phyloP scores from a whole-genome alignment of 1,140 invertebrate species.

The Drosophila nigrodunni region DNA sequence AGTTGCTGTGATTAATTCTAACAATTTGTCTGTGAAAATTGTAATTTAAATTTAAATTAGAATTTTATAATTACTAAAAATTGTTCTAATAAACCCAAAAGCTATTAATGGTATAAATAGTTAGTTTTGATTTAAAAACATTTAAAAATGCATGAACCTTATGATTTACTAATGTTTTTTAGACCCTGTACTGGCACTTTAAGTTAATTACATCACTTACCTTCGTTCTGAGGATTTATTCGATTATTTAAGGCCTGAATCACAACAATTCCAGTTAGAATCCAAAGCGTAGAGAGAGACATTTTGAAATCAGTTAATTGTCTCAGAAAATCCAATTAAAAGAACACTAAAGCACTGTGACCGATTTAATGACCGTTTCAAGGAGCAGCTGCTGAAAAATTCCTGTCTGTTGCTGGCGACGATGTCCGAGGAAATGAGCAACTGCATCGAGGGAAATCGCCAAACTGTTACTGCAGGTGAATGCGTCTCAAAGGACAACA shows the following conservation, averaged over 20 bases:
- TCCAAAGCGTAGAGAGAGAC: conserved; percentile 9
- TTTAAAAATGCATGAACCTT: too few species aligned
- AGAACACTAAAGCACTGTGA: conserved; percentile 12
- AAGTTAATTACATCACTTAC: conserved; percentile 18
- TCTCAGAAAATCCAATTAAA: background rate
- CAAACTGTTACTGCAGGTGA: conserved; percentile 14
- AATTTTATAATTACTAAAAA: too few species aligned
- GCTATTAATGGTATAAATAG: too few species aligned
- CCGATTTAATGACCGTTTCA: background rate
- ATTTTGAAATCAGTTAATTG: conserved; percentile 23
- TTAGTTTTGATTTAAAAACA: too few species aligned
- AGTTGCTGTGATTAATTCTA: too few species aligned
- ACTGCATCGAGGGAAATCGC: conserved; percentile 40
- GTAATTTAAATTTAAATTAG: too few species aligned
- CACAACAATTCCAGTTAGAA: conserved; percentile 3
- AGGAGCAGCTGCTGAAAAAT: conserved; percentile 1
- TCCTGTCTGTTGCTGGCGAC: conserved; percentile 42
- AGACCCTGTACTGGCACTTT: too few species aligned
- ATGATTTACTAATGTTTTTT: too few species aligned
- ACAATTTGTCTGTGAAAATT: too few species aligned
- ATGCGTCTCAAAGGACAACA: conserved; percentile 45
- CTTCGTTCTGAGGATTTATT: conserved; percentile 34
- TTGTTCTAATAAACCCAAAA: too few species aligned
- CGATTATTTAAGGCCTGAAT: background rate
- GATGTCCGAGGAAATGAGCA: conserved; percentile 47